Evolutionary conservation across 2,888 invertebrate genomes (phyloP), one percentile per base, ranked within the genome.

Genomic region (Dynastes hyllus): DNA sequence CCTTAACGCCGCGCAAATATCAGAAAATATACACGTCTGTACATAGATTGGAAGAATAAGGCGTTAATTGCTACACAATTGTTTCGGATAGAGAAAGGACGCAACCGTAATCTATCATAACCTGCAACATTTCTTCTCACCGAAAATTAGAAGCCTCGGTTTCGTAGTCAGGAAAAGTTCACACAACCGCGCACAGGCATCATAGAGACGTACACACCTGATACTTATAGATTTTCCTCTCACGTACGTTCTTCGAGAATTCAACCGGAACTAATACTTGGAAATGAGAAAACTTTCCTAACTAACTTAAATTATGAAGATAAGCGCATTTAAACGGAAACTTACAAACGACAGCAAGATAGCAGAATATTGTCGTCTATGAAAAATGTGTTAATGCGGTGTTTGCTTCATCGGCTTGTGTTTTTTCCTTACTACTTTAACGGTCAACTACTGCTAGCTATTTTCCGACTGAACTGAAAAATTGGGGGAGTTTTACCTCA

Each of bases 211-310:
- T 32, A 45, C 37, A 76, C 79, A 79, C 76, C 76, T 76, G 76
- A 75, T 69, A 76, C 66, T 40, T 66, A 78, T 78, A 78, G 58
- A 69, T 58, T 79, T 79, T 79, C 79, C 29, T 73, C 76, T 79
- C 79, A 76, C 79, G 71, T 78, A 70, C 78, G 65, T 32, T 63
- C 50, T 61, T 29, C 6, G 32, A 13, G 71, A 78, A 71, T 78
- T 70, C 78, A 71, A 71, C 78, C 51, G 29, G 76, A 76, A 76
- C 76, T 79, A 76, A 79, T 79, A 76, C 79, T 76, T 79, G 67
- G 67, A 79, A 61, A 79, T 79, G 76, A 75, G 79, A 76, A 79
- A 79, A 79, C 79, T 79, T 79, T 76, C 79, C 37, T 69, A 76
- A 76, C 75, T 40, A 78, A 78, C 76, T 67, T 75, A 75, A 79